These are phyloP conservation scores for Sicus ferrugineus DNA, from an alignment of 2,888 invertebrate species.

Conservation along the genomic window DNA sequence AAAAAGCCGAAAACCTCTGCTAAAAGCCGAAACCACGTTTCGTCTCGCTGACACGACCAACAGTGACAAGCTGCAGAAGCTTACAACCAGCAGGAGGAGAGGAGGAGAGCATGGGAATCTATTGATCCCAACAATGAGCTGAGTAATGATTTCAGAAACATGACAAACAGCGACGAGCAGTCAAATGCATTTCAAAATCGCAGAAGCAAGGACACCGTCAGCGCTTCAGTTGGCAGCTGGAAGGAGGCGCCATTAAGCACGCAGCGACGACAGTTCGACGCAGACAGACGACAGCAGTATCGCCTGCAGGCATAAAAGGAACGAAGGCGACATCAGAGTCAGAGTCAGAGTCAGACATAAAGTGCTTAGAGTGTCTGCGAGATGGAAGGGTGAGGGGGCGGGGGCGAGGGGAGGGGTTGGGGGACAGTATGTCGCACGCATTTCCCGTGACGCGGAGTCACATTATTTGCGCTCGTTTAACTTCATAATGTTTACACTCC, in stretches of 20 bases:
- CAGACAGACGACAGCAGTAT: not conserved
- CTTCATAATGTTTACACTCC: constrained; percentile 21
- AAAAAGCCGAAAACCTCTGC: no score
- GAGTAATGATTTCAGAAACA: constrained; percentile 1
- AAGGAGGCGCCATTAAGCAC: not conserved
- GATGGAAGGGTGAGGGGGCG: not conserved
- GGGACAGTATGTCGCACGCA: not conserved
- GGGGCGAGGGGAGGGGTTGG: not conserved
- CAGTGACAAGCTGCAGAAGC: no score
- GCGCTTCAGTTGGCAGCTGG: not conserved
- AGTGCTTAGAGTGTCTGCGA: constrained; percentile 1
- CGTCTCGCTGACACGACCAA: no score
- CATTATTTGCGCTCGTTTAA: constrained; percentile 29
- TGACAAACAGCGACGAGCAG: constrained; percentile 7
- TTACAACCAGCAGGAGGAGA: no score
- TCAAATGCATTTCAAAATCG: constrained; percentile 18
- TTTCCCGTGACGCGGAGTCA: not conserved
- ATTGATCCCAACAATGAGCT: not conserved
- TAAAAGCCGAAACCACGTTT: no score
- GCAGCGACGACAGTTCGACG: not conserved
- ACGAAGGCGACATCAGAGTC: not conserved
- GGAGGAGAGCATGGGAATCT: no score
- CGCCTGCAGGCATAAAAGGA: no score
- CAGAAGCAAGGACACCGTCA: not conserved
- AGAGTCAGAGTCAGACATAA: not conserved